A percentile compares a stretch with the other conserved stretches of the same genome.
phyloP scores from a whole-genome alignment of 2,113 vertebrate species.

The Morone chrysops region DNA sequence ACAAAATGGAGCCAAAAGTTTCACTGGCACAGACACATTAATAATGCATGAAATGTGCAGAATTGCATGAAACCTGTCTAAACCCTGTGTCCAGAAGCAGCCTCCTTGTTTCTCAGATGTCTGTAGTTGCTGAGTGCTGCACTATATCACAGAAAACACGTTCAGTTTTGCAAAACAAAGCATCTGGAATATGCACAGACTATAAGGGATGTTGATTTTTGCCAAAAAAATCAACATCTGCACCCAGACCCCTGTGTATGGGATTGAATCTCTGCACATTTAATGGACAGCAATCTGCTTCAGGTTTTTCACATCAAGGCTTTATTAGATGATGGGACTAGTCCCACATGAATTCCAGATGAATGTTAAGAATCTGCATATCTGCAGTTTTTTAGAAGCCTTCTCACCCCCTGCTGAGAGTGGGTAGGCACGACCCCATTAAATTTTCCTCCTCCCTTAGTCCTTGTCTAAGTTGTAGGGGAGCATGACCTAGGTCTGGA shows the following conservation, averaged over 20 bases:
- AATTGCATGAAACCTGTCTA: constrained; percentile 52
- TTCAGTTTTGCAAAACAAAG: constrained; percentile 27
- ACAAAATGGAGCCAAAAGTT: constrained; percentile 44
- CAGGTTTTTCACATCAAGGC: constrained; percentile 7
- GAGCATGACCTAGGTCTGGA: too few relatives aligned
- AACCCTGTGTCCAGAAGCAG: constrained; percentile 34
- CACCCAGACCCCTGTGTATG: neutral
- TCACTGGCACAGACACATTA: constrained; percentile 27
- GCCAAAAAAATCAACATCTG: constrained; percentile 2
- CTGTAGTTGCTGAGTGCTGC: constrained; percentile 51
- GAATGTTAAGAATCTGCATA: neutral
- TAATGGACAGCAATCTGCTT: neutral
- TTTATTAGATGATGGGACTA: constrained; percentile 1
- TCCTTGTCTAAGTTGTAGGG: neutral
- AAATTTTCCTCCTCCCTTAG: neutral
- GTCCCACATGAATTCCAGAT: neutral
- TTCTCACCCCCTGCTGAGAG: neutral
- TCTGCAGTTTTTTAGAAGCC: neutral
- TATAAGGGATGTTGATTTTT: constrained; percentile 23
- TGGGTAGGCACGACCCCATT: neutral
- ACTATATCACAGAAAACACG: constrained; percentile 43
- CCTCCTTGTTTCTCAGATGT: constrained; percentile 44
- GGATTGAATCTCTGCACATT: constrained; percentile 1
- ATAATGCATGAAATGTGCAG: constrained; percentile 60
- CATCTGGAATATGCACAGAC: constrained; percentile 28